phyloP scores from a whole-genome alignment of 2,113 vertebrate genomes.

The Petrocephalus zakoni region DNA sequence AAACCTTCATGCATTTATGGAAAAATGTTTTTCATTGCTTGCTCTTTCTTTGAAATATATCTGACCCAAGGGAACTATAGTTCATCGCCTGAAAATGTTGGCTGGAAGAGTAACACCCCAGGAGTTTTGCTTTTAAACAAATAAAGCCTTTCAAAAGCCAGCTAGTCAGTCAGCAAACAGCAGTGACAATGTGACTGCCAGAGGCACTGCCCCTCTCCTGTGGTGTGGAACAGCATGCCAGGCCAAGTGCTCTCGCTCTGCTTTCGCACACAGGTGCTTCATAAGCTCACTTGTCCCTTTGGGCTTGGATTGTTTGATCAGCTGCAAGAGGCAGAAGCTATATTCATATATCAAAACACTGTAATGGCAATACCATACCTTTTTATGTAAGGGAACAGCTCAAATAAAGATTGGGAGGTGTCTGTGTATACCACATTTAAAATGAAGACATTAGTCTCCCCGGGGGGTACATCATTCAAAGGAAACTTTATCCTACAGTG shows the following conservation, averaged over 20 bases:
- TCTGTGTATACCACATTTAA: neutral
- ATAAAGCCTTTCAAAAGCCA: neutral
- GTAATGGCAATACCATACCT: neutral
- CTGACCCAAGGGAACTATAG: neutral
- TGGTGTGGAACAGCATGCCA: neutral
- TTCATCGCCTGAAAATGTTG: conserved; percentile 23
- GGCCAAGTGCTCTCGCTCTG: neutral
- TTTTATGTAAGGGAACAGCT: neutral
- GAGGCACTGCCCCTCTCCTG: neutral
- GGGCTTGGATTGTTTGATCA: conserved; percentile 20
- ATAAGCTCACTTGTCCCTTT: conserved; percentile 12
- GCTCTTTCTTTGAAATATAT: neutral
- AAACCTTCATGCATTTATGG: neutral
- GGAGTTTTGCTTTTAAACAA: conserved; percentile 27
- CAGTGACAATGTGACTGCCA: neutral
- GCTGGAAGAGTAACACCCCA: conserved; percentile 37
- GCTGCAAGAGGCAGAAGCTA: neutral
- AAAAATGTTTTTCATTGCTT: neutral
- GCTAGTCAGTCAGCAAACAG: neutral
- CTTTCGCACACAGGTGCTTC: conserved; percentile 17
- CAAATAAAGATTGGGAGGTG: neutral
- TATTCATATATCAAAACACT: neutral
- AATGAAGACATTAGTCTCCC: neutral
- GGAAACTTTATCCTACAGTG: neutral
- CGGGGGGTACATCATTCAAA: neutral